Evolutionary conservation across 1,140 invertebrate genomes (phyloP).

Genomic region (Neotoxoptera formosana): DNA sequence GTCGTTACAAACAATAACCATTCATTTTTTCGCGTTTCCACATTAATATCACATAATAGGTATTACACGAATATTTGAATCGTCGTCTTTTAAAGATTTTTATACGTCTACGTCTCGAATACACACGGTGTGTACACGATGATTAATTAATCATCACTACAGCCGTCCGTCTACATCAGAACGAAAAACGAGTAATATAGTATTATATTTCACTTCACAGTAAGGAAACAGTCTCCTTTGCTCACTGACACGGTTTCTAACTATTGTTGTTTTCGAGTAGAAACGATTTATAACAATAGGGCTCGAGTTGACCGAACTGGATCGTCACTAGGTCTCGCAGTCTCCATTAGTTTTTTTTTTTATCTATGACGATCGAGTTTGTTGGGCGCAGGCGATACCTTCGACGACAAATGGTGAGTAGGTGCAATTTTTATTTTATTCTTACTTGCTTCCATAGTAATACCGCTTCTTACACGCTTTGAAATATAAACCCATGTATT

Average conservation of each 20-base stretch:
- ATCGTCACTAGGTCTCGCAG: neutral
- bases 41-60: no score
- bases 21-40: neutral
- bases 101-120: neutral
- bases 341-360: neutral
- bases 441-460: neutral
- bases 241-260: neutral
- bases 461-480: neutral
- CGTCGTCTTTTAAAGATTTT: neutral
- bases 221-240: neutral
- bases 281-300: neutral
- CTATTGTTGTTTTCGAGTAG: neutral
- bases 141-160: neutral
- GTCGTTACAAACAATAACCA: neutral
- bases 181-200: no score
- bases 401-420: neutral
- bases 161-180: no score
- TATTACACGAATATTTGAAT: no score
- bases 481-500: neutral
- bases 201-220: no score
- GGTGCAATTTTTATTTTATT: neutral
- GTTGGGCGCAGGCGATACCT: neutral
- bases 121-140: neutral
- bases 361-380: neutral
- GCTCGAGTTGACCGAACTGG: neutral